Evolutionary conservation across 2,797 vertebrate genomes (phyloP), one percentile per base, ranked within the genome.

Genomic region (Poecilia velifera): DNA sequence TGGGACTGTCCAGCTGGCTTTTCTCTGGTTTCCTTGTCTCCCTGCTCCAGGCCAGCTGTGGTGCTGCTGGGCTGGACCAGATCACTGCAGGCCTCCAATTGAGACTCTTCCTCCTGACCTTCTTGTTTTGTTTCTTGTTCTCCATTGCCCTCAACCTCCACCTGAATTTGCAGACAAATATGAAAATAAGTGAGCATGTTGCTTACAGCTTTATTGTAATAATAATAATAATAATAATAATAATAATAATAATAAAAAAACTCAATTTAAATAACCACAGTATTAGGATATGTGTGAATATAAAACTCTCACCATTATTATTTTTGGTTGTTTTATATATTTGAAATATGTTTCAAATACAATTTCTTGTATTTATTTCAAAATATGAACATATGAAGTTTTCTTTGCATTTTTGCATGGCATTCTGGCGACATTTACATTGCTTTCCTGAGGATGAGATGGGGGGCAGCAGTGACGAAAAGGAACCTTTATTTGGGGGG

Each of bases 111-210:
- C 28, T 8, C 62, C 0, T 81, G 82, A 78, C 80, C 83, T 45
- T 84, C 86, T 39, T 74, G 43, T 41, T 78, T 75, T 45, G 64
- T 78, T 53, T 74, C 71, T 9, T 18, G 74, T 57, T 82, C 84
- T 78, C 3, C 77, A 22, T 36, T 0, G n/a, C 18, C 70, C 74
- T 90, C 90, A 45, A 72, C 25, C 84, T 91, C 91, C 85, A 96
- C 87, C 96, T 96, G 77, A 51, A 74, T 76, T 72, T 72, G 28
- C 73, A 34, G 13, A 87, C 49, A 72, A 82, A 80, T 16, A 74
- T 77, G 6, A 66, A 6, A 13, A 31, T 25, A 55, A 51, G 76
- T n/a, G 36, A 46, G 51, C 6, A 71, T 9, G n/a, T 71, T n/a
- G 41, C 68, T 72, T 46, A 43, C 10, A n/a, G 6, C 25, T 45